Base-by-base conservation (phyloP, 2,888 invertebrate species). In the Notodromas monacha region DNA sequence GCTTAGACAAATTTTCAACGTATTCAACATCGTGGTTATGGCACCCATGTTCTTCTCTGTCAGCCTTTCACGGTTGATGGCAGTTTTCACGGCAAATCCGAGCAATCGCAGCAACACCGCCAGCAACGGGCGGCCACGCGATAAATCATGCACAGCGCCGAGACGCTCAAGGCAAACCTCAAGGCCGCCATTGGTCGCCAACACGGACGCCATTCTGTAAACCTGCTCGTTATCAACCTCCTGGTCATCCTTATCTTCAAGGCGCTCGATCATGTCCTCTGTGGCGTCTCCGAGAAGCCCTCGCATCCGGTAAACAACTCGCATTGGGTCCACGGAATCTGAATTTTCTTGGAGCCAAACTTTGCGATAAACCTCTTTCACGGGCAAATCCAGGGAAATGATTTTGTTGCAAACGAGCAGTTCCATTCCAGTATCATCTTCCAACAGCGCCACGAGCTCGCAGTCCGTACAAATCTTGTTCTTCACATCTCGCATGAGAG, bases 401-500 rank as follows among this genome's bases (percentile, higher is more conserved):
- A 96, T 96, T 56, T 89, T 89, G 49, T 89, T 89, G 48, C 79
- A 77, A 4, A 96, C 89, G 15, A 96, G 59, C 38, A 92, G 55
- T 47, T 89, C 89, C 86, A 92, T 92, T 32, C 89, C 89, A 44
- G 81, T 89, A 50, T 92, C 96, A 48, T 96, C 92, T 46, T 96
- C 92, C 1, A 92, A 52, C 14, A 96, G 52, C 0, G 92, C 89
- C n/a, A 96, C 81, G 34, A 96, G 56, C 47, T 96, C 92, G 50
- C 92, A 92, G 52, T 96, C 92, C 29, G 73, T 74, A 45, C 81
- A 84, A 39, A 92, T 92, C 54, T 92, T 92, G 51, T 96, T 92
- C 53, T 96, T 96, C 6, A 96, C 77, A 48, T 96, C 86, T 26
- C 92, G 60, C 92, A 96, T 92, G 8, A 89, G 54, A 0, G 92